These are phyloP conservation scores for Eledone cirrhosa DNA, from an alignment of 2,888 invertebrate species.

Conservation along the genomic window DNA sequence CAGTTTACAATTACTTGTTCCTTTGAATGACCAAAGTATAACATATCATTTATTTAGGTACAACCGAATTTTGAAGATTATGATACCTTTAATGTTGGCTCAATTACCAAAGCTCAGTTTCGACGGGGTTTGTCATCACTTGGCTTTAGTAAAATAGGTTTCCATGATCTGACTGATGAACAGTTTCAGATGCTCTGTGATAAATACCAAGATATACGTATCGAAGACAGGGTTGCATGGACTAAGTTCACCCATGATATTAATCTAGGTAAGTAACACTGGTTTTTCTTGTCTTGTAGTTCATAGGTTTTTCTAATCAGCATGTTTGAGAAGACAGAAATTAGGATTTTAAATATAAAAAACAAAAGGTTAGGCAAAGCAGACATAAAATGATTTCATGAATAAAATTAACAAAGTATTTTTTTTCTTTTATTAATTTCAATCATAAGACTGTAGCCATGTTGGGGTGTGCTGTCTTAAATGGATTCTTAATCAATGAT, in stretches of 20 bases:
- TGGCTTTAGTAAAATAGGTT: conserved; percentile 63
- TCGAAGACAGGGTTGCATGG: conserved; percentile 61
- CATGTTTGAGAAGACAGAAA: too few species aligned
- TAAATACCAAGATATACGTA: conserved; percentile 57
- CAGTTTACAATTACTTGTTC: too few species aligned
- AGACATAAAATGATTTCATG: too few species aligned
- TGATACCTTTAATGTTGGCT: conserved; percentile 63
- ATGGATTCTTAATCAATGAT: too few species aligned
- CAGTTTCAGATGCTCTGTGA: conserved; percentile 60
- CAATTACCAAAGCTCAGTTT: conserved; percentile 64
- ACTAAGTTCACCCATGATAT: conserved; percentile 62
- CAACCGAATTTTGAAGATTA: conserved; percentile 65
- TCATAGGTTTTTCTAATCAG: too few species aligned
- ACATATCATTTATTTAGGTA: conserved; percentile 43
- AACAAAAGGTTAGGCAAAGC: too few species aligned
- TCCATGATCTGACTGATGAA: conserved; percentile 61
- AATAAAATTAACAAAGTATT: background rate
- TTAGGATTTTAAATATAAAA: too few species aligned
- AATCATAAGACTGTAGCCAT: too few species aligned
- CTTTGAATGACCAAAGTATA: too few species aligned
- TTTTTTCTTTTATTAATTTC: too few species aligned
- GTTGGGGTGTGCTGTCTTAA: too few species aligned
- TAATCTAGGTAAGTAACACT: conserved; percentile 61
- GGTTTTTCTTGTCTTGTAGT: too few species aligned
- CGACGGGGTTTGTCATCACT: conserved; percentile 59